Evolutionary conservation across 1,140 invertebrate genomes (phyloP), one percentile per base, ranked within the genome.

Genomic region (Drosophila rhopaloa): DNA sequence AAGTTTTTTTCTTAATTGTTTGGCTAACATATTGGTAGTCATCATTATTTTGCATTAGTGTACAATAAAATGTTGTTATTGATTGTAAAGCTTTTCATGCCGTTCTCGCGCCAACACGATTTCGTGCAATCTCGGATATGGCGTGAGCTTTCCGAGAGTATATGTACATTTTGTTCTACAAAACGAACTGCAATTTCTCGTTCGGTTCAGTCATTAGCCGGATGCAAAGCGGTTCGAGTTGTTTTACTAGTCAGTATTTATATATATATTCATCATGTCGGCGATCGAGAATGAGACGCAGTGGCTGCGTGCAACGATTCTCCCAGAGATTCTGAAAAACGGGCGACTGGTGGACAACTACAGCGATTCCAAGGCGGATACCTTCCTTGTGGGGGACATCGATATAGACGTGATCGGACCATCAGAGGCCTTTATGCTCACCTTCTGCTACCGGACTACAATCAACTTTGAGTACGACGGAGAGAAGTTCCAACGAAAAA

Each of bases 371-470:
- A 59, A 73, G 37, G 35, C 19, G 0, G 13, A 63, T 13, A 76
- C 68, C 9, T 79, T 91, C 40, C 16, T 60, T 1, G 61, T 91
- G 13, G 27, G 35, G 0, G 38, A 58, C 44, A 82, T 91, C 29
- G 48, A 77, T 0, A 62, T 91, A 0, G 62, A 78, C 50, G 60
- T 86, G 1, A 91, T 91, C 11, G 86, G 86, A 0, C n/a, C 32
- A 2, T 61, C 76, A 0, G 90, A 91, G 50, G 90, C 90, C 5
- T 91, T 82, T 16, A 91, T 91, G 90, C 40, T 91, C 27, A 91
- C 90, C 6, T 51, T 32, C 2, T 91, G 90, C 57, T 91, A 86
- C 60, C 38, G 81, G 0, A 76, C 81, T 0, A 62, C 46, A 0
- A 56, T 91, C 0, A 59, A 40, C n/a, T 79, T 90, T 46, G 53